Percentiles rank a stretch among this genome's conserved stretches.
phyloP scores from a whole-genome alignment of 2,888 invertebrate genomes.

The Chalcosyrphus nemorum region DNA sequence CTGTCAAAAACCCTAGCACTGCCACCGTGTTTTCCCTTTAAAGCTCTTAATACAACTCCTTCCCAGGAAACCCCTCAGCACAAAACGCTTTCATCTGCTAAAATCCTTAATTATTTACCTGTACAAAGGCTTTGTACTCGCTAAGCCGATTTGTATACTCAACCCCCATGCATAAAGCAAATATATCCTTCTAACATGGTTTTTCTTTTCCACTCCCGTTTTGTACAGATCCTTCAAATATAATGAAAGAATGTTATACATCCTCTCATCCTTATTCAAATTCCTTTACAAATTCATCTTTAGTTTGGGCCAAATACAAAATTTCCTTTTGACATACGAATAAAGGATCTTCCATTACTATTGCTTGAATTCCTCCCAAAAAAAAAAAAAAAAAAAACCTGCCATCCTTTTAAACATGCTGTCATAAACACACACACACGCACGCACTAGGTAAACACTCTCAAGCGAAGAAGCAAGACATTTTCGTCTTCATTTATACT shows the following conservation, averaged over 20 bases:
- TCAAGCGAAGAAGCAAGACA: background rate
- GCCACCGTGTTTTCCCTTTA: background rate
- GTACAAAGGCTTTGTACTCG: background rate
- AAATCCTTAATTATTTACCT: background rate
- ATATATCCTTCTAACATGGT: background rate
- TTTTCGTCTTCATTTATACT: too few relatives aligned
- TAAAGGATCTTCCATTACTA: background rate
- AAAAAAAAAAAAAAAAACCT: too few relatives aligned
- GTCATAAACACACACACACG: background rate
- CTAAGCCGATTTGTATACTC: background rate
- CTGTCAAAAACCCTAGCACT: too few relatives aligned
- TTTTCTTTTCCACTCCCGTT: background rate
- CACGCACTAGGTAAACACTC: background rate
- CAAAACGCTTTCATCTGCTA: background rate
- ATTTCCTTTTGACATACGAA: background rate
- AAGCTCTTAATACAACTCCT: background rate
- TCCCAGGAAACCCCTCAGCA: background rate
- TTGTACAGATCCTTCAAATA: background rate
- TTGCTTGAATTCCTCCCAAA: background rate
- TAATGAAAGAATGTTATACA: background rate
- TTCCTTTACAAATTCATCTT: background rate
- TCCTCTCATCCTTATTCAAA: background rate
- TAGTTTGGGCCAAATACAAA: background rate
- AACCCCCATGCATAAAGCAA: background rate
- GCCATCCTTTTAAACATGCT: background rate